phyloP scores from a whole-genome alignment of 2,113 vertebrate species.

The Atlantisia rogersi region DNA sequence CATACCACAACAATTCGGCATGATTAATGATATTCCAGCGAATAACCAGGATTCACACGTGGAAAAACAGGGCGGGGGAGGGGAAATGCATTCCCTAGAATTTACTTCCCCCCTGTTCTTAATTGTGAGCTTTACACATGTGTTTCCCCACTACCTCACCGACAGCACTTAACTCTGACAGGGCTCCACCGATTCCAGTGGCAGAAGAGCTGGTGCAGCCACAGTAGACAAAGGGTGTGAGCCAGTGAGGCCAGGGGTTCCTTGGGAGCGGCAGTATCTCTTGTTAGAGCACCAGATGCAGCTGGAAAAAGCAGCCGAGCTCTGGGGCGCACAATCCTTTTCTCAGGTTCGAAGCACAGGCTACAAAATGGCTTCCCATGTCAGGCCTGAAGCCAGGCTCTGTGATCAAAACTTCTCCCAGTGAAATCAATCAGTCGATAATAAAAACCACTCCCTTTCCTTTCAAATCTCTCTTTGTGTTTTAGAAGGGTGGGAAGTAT shows the following conservation, averaged over 20 bases:
- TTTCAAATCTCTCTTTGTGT: not conserved
- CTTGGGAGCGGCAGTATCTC: not conserved
- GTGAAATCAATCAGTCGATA: not conserved
- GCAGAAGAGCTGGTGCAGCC: not conserved
- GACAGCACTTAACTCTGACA: not conserved
- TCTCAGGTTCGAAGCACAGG: not conserved
- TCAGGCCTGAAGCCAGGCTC: not conserved
- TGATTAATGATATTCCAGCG: constrained; percentile 42
- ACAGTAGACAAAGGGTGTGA: rapidly evolving
- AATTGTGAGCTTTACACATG: not conserved
- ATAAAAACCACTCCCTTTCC: not conserved
- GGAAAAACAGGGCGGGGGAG: not conserved
- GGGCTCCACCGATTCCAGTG: not conserved
- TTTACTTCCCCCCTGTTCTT: not conserved
- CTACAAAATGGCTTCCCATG: not conserved
- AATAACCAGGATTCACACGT: constrained; percentile 16
- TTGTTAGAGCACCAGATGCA: not conserved
- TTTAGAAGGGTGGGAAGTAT: not conserved
- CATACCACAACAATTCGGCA: not conserved
- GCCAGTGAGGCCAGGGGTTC: not conserved
- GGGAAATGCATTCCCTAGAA: not conserved
- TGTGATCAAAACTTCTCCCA: not conserved
- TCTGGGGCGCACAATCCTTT: not conserved
- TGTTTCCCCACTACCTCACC: not conserved
- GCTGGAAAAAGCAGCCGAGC: constrained; percentile 1